Conservation (phyloP, 2,113 vertebrate species). For the Epinephelus moara region DNA sequence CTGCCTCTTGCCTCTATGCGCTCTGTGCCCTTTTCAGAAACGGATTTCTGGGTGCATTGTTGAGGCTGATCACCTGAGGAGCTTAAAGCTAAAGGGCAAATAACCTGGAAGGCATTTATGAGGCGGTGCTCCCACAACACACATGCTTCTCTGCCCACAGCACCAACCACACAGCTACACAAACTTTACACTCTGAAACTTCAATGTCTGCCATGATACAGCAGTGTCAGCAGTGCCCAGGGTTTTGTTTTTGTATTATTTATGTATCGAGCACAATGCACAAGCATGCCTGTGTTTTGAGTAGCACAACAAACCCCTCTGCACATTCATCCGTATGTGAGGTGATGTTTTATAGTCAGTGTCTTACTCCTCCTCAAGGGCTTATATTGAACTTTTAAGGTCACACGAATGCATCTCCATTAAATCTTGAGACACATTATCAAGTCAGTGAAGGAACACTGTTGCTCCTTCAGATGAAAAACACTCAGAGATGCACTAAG, state of each 20-base stretch:
- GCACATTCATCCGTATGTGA: background rate
- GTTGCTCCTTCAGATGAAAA: conserved; percentile 24
- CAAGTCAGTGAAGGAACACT: background rate
- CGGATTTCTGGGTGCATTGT: conserved; percentile 14
- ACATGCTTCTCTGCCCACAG: background rate
- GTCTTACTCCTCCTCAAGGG: background rate
- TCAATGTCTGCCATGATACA: conserved; percentile 19
- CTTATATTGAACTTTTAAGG: conserved; percentile 26
- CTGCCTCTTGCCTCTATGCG: conserved; percentile 30
- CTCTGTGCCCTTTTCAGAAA: conserved; percentile 50
- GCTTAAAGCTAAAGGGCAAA: conserved; percentile 65
- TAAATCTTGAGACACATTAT: conserved; percentile 8
- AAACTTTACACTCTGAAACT: conserved; percentile 18
- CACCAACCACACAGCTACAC: conserved; percentile 36
- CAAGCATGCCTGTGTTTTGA: background rate
- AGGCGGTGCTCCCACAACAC: conserved; percentile 26
- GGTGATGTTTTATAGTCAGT: background rate
- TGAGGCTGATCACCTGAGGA: conserved; percentile 55
- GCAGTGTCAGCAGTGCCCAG: background rate
- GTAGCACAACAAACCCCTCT: background rate
- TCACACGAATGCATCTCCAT: conserved; percentile 9
- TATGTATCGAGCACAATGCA: background rate
- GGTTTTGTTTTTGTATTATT: conserved; percentile 12
- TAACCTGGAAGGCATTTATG: conserved; percentile 56
- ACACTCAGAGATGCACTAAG: background rate